Evolutionary conservation across 2,888 invertebrate genomes (phyloP).

Genomic region (Thalpophila matura): DNA sequence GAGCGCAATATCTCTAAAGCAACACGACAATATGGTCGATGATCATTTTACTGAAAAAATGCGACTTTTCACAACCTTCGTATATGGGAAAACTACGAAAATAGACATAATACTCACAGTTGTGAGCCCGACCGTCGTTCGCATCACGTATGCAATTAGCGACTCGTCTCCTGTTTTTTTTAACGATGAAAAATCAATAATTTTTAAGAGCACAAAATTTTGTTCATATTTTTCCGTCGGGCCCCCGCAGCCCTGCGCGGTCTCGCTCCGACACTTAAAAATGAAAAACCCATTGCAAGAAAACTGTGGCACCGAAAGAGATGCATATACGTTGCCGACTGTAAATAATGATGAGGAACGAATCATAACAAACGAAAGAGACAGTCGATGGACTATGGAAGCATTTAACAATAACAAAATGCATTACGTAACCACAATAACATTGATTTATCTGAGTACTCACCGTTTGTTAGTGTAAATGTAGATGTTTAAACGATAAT

Average conservation of each 20-base stretch:
- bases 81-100: conserved; percentile 79
- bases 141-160: conserved; percentile 85
- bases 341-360: conserved; percentile 87
- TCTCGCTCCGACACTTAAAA: conserved; percentile 86
- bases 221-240: conserved; percentile 88
- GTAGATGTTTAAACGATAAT: conserved; percentile 60
- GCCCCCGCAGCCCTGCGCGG: conserved; percentile 78
- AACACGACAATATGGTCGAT: conserved; percentile 79
- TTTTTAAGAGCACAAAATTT: conserved; percentile 87
- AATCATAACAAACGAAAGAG: conserved; percentile 88
- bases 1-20: conserved; percentile 48
- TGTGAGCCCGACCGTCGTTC: conserved; percentile 70
- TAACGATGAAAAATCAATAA: conserved; percentile 90
- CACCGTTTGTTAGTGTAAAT: conserved; percentile 67
- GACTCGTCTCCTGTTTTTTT: conserved; percentile 76
- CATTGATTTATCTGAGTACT: conserved; percentile 60
- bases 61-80: conserved; percentile 84
- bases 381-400: conserved; percentile 74
- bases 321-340: conserved; percentile 83
- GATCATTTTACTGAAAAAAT: conserved; percentile 83
- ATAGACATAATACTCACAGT: conserved; percentile 80
- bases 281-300: conserved; percentile 88
- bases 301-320: conserved; percentile 84
- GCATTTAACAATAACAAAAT: conserved; percentile 77
- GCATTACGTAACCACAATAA: conserved; percentile 74